phyloP scores from a whole-genome alignment of 2,797 vertebrate genomes.

The Masticophis lateralis region DNA sequence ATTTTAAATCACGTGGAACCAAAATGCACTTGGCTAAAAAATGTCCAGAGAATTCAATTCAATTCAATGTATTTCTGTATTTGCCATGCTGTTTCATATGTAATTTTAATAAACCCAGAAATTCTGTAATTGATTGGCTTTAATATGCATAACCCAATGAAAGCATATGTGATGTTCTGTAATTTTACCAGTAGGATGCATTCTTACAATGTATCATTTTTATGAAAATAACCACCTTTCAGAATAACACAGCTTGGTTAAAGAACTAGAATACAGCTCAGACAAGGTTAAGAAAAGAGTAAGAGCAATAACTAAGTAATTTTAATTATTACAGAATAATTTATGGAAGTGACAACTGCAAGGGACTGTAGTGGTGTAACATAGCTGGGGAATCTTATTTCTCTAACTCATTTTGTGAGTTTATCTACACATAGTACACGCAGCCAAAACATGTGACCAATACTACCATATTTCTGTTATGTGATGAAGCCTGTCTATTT shows the following conservation, averaged over 20 bases:
- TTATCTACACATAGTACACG: not conserved
- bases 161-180: not conserved
- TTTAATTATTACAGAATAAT: not conserved
- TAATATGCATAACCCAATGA: not conserved
- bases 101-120: not conserved
- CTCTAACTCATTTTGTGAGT: not conserved
- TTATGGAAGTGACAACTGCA: not conserved
- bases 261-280: not conserved
- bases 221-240: not conserved
- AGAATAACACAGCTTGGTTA: not conserved
- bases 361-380: not conserved
- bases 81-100: not conserved
- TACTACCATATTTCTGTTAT: not conserved
- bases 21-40: not conserved
- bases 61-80: no score
- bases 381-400: constrained; percentile 1
- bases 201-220: not conserved
- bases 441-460: not conserved
- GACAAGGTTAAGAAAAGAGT: not conserved
- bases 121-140: not conserved
- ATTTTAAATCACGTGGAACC: not conserved
- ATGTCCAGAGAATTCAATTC: not conserved
- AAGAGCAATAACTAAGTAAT: not conserved
- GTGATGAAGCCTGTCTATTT: not conserved
- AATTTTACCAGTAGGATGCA: constrained; percentile 7